Evolutionary conservation across 2,113 vertebrate genomes (phyloP).

Genomic region (Mandrillus leucophaeus): DNA sequence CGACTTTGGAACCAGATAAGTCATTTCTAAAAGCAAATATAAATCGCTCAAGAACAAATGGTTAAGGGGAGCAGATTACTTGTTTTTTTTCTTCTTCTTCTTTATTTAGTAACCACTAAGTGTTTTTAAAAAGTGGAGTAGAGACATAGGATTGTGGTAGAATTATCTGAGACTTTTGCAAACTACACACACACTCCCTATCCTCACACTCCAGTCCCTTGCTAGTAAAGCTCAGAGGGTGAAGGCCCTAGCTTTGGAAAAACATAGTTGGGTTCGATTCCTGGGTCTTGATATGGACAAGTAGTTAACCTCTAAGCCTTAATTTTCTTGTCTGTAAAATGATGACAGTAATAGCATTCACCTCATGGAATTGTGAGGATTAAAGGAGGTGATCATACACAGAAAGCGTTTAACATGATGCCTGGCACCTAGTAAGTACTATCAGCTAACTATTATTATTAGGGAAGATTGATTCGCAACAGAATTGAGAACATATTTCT

Average conservation of each 20-base stretch:
- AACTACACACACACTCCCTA: not conserved
- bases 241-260: not conserved
- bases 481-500: too few species aligned
- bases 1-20: not conserved
- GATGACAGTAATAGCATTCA: not conserved
- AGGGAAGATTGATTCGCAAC: too few species aligned
- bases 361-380: not conserved
- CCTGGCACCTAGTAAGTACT: not conserved
- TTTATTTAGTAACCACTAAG: not conserved
- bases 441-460: too few species aligned
- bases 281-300: not conserved
- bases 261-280: conserved; percentile 8
- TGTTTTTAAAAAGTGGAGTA: not conserved
- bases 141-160: not conserved
- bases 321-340: not conserved
- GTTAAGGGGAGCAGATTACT: not conserved
- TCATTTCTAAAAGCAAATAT: conserved; percentile 31
- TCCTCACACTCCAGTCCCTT: not conserved
- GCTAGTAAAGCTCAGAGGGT: not conserved
- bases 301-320: not conserved
- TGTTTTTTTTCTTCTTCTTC: not conserved
- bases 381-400: not conserved
- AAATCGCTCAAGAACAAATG: not conserved
- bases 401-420: not conserved
- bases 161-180: conserved; percentile 34